These are phyloP conservation scores for Takifugu flavidus DNA, from an alignment of 2,113 vertebrate species.

Conservation along the genomic window DNA sequence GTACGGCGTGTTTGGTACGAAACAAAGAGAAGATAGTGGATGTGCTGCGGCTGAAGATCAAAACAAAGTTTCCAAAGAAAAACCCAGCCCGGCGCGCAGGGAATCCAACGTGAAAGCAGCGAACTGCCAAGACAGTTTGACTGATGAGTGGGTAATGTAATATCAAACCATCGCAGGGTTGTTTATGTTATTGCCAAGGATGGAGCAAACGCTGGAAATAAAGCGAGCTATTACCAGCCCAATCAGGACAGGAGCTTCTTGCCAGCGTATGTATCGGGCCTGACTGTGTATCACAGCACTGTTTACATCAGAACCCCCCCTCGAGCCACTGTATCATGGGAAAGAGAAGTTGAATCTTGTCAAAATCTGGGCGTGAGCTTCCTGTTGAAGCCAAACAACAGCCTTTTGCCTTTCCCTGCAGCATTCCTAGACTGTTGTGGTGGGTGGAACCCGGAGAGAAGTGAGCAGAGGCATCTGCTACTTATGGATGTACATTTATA, in stretches of 20 bases:
- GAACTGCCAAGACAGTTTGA: constrained; percentile 12
- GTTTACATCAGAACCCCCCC: constrained; percentile 32
- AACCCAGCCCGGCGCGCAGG: neutral
- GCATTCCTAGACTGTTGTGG: constrained; percentile 43
- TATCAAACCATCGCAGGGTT: constrained; percentile 4
- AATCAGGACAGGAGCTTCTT: constrained; percentile 21
- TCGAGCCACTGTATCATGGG: constrained; percentile 11
- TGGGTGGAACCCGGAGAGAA: constrained; percentile 12
- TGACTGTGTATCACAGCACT: constrained; percentile 12
- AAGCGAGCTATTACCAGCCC: constrained; percentile 14
- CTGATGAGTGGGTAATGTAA: constrained; percentile 20
- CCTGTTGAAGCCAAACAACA: constrained; percentile 49
- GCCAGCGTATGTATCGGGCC: constrained; percentile 20
- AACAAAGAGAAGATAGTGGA: neutral
- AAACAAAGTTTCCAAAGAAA: neutral
- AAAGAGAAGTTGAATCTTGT: constrained; percentile 39
- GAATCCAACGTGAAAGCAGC: neutral
- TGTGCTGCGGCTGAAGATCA: constrained; percentile 1
- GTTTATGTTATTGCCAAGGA: constrained; percentile 30
- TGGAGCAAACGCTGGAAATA: constrained; percentile 19
- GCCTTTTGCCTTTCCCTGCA: constrained; percentile 40
- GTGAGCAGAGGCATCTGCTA: constrained; percentile 23
- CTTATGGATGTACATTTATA: constrained; percentile 25
- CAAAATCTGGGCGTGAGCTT: constrained; percentile 38
- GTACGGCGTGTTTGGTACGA: neutral